Conservation (phyloP, 2,797 vertebrate species). For the Halcyon badia region DNA sequence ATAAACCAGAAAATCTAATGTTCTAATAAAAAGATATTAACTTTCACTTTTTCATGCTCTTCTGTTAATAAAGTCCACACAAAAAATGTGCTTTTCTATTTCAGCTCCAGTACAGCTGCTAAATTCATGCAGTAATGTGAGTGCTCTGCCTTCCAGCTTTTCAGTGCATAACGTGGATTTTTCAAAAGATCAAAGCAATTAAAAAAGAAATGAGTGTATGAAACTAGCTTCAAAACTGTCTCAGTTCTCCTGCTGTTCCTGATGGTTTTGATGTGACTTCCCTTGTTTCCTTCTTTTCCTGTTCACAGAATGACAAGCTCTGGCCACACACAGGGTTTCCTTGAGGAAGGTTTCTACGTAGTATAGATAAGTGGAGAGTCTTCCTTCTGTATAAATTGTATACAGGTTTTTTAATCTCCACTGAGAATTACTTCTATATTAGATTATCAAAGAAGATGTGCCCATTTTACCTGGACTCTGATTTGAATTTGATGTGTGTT, state of each 20-base stretch:
- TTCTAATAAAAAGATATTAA: not conserved
- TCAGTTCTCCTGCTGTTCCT: conserved; percentile 22
- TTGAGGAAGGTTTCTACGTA: not conserved
- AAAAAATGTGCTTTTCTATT: not conserved
- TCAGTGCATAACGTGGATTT: not conserved
- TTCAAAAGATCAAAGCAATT: conserved; percentile 70
- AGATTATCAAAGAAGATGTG: conserved; percentile 24
- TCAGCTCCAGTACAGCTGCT: not conserved
- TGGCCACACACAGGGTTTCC: not conserved
- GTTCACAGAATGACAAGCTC: conserved; percentile 13
- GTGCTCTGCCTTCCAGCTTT: conserved; percentile 4
- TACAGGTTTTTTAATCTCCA: not conserved
- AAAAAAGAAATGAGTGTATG: conserved; percentile 35
- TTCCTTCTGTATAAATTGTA: not conserved
- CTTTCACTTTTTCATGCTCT: not conserved
- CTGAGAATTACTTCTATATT: conserved; percentile 1
- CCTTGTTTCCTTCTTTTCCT: not conserved
- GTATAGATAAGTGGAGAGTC: not conserved
- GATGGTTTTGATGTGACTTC: conserved; percentile 16
- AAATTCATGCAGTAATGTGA: not conserved
- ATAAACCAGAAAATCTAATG: not conserved
- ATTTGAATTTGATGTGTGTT: conserved; percentile 23
- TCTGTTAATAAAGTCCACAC: not conserved
- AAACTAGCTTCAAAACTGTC: conserved; percentile 32
- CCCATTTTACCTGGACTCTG: not conserved